Conservation (phyloP, 2,888 invertebrate species). For the Hybos culiciformis region DNA sequence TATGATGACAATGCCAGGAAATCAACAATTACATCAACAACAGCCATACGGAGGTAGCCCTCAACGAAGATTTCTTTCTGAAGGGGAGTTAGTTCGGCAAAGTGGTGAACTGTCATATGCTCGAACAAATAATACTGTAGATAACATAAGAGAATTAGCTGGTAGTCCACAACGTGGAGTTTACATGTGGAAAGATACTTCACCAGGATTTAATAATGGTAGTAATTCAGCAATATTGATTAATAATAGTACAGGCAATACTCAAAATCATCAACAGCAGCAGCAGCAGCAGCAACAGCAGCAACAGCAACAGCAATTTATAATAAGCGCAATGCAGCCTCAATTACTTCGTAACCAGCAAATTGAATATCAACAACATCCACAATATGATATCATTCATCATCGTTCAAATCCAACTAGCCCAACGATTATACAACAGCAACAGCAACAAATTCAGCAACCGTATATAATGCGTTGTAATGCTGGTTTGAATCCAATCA, state of each 20-base stretch:
- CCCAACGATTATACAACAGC: slow-evolving; percentile 43
- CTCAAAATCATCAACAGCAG: slow-evolving; percentile 28
- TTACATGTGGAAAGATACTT: slow-evolving; percentile 68
- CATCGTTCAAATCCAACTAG: slow-evolving; percentile 62
- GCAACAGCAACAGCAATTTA: slow-evolving; percentile 7
- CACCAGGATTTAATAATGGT: slow-evolving; percentile 42
- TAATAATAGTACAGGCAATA: slow-evolving; percentile 31
- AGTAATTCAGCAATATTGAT: slow-evolving; percentile 15
- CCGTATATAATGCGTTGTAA: slow-evolving; percentile 30
- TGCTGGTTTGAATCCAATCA: slow-evolving; percentile 6
- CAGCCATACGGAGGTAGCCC: slow-evolving; percentile 44
- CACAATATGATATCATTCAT: slow-evolving; percentile 38
- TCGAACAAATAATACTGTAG: slow-evolving; percentile 61
- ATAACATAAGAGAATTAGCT: slow-evolving; percentile 77
- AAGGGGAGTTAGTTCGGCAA: slow-evolving; percentile 66
- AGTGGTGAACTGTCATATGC: slow-evolving; percentile 46
- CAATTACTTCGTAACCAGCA: slow-evolving; percentile 18
- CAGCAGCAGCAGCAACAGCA: slow-evolving; percentile 25
- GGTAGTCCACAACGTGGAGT: slow-evolving; percentile 73
- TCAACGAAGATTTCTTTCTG: slow-evolving; percentile 64
- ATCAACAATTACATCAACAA: slow-evolving; percentile 23
- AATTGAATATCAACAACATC: slow-evolving; percentile 34
- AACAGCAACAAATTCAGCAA: slow-evolving; percentile 23
- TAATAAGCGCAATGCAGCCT: slow-evolving; percentile 13
- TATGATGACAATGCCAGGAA: slow-evolving; percentile 15